Base-by-base conservation (phyloP, 2,797 vertebrate species). In the Megalops cyprinoides region DNA sequence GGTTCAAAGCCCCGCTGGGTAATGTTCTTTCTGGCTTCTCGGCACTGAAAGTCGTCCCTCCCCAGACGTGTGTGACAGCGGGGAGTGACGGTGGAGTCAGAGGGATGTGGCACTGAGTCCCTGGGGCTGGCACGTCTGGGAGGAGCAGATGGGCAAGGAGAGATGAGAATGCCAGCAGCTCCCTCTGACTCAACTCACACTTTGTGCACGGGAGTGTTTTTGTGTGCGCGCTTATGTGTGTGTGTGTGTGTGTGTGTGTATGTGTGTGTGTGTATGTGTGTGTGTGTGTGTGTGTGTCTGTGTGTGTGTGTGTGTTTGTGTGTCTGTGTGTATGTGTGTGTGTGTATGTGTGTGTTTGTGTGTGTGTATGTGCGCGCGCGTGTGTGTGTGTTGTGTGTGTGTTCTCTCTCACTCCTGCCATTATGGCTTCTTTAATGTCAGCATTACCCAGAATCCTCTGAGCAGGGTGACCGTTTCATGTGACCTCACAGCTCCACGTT, bases 221-320 rank as follows among this genome's bases (percentile, higher is more conserved):
- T n/a, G 18, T 23, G 2, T 56, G 1, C 56, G 20, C 23, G n/a
- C 23, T 1, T 18, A 20, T 53, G 2, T 20, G 20, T 1, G 4
- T 56, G 1, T 23, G 56, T n/a, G 7, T 34, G 12, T 67, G 49
- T 42, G 12, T 62, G 73, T 37, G 53, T 75, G 14, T 74, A 39
- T 80, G 39, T 31, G 15, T 48, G 80, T 69, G 28, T 25, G 74
- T n/a, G n/a, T n/a, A n/a, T n/a, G n/a, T n/a, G n/a, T n/a, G n/a
- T n/a, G n/a, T n/a, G 15, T 23, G 2, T 56, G 1, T 56, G 20
- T 23, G n/a, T 23, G 1, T 18, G n/a, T 53, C 2, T 20, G n/a
- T 1, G 4, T 56, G 1, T 23, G 20, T n/a, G 1, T 34, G 12
- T 67, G 31, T 42, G 12, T 62, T 73, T 37, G 37, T 75, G 14